Evolutionary conservation across 2,888 invertebrate species (phyloP).

Genomic region (Pilophorus perplexus): DNA sequence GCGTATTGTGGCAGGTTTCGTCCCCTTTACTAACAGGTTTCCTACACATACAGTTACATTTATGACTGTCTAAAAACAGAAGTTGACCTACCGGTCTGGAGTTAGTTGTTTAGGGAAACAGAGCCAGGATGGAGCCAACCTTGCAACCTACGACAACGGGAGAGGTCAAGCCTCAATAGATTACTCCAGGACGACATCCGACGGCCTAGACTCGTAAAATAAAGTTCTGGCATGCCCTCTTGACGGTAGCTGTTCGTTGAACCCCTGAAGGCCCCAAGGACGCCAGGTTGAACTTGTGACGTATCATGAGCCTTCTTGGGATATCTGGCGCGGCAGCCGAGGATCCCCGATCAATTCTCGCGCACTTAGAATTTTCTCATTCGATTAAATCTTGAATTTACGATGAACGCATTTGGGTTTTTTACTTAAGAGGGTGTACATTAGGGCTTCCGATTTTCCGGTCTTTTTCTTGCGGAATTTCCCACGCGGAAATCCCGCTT

Average conservation of each 20-base stretch:
- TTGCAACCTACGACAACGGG: conserved; percentile 4
- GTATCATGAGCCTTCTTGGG: conserved; percentile 11
- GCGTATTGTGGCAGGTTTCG: not conserved
- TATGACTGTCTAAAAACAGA: conserved; percentile 22
- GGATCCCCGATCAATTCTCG: conserved; percentile 6
- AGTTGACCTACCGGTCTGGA: conserved; percentile 17
- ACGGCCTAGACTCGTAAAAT: conserved; percentile 13
- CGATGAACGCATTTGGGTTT: too few species aligned
- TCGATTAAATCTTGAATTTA: too few species aligned
- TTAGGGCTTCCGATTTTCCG: too few species aligned
- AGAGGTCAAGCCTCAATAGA: not conserved
- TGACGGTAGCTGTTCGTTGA: conserved; percentile 30
- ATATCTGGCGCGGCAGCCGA: not conserved
- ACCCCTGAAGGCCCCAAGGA: conserved; percentile 23
- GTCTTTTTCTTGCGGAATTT: too few species aligned
- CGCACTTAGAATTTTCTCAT: not conserved
- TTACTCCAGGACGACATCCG: not conserved
- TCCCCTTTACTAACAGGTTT: conserved; percentile 17
- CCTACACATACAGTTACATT: conserved; percentile 16
- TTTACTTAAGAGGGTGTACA: too few species aligned
- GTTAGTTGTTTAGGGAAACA: conserved; percentile 11
- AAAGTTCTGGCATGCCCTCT: conserved; percentile 1
- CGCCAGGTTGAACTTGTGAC: conserved; percentile 28
- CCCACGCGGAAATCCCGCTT: too few species aligned
- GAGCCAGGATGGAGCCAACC: not conserved